phyloP scores from a whole-genome alignment of 2,113 vertebrate genomes.

The Climacteris rufus region DNA sequence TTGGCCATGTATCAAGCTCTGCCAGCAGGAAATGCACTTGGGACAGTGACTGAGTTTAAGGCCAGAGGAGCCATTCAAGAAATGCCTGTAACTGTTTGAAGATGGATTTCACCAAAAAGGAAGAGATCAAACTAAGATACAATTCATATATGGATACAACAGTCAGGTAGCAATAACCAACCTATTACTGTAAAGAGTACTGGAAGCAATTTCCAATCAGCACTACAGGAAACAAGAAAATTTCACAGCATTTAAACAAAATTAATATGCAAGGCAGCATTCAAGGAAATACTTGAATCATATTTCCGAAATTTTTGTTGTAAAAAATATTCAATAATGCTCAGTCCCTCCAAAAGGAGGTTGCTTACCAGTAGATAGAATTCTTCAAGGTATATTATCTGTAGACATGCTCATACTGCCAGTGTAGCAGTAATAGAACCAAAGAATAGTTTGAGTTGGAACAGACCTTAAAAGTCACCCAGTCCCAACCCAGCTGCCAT shows the following conservation, averaged over 20 bases:
- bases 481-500: neutral
- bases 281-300: neutral
- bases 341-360: neutral
- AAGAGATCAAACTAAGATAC: neutral
- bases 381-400: neutral
- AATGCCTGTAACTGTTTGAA: neutral
- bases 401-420: neutral
- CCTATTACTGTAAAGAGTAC: neutral
- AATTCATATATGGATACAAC: neutral
- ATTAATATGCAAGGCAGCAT: neutral
- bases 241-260: neutral
- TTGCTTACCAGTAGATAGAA: neutral
- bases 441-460: neutral
- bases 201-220: neutral
- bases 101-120: neutral
- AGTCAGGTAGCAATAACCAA: neutral
- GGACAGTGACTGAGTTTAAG: neutral
- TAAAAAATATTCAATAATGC: neutral
- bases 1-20: neutral
- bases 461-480: neutral
- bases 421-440: neutral
- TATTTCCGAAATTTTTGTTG: neutral
- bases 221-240: neutral
- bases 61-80: neutral
- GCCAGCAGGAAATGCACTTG: neutral